A percentile compares a stretch with the other conserved stretches of the same genome.
These are phyloP conservation scores for Anoplolepis gracilipes DNA, from an alignment of 1,140 invertebrate species.

Conservation along the genomic window DNA sequence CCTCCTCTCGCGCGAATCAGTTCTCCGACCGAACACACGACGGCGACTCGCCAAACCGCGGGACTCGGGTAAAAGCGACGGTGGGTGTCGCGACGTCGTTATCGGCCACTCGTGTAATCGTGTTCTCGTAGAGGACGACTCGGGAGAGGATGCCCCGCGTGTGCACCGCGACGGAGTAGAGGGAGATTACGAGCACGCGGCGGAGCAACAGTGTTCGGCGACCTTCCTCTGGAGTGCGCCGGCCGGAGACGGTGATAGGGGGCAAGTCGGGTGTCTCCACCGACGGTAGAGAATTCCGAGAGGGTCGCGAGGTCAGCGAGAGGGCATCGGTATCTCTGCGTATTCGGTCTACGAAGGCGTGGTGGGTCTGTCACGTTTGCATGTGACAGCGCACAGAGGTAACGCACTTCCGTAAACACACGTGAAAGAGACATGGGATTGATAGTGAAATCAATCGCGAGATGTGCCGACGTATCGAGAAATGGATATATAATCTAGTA, in stretches of 20 bases:
- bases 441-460: conserved; percentile 11
- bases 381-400: background rate
- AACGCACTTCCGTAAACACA: conserved; percentile 9
- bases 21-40: conserved; percentile 70
- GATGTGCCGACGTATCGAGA: background rate
- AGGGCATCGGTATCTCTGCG: conserved; percentile 48
- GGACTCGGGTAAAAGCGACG: conserved; percentile 35
- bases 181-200: conserved; percentile 64
- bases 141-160: background rate
- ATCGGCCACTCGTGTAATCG: conserved; percentile 12
- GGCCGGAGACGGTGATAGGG: conserved; percentile 21
- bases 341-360: conserved; percentile 61
- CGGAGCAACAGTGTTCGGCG: conserved; percentile 71
- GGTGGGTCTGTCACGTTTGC: conserved; percentile 47
- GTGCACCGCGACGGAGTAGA: conserved; percentile 11
- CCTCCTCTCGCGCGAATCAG: conserved; percentile 71
- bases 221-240: conserved; percentile 27
- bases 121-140: background rate
- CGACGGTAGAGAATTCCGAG: background rate
- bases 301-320: conserved; percentile 36
- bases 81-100: conserved; percentile 4
- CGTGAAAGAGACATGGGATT: background rate
- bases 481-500: background rate
- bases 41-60: conserved; percentile 70
- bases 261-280: conserved; percentile 1